Evolutionary conservation across 2,797 vertebrate species (phyloP), one percentile per base, ranked within the genome.

Genomic region (Myotis planiceps): DNA sequence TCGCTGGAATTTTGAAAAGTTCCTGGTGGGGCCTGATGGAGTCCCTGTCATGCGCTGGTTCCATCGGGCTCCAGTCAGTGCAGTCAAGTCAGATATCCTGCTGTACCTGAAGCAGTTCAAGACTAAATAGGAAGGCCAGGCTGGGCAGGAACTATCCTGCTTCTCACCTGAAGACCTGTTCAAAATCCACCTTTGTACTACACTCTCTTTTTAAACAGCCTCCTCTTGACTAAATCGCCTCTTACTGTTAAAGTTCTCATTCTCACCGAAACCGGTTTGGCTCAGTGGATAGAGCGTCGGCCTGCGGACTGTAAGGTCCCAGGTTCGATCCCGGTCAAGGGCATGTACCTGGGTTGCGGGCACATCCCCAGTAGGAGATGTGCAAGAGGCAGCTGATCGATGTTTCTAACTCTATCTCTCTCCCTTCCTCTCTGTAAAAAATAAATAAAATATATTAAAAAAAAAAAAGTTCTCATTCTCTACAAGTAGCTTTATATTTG

Each of bases 1-100:
- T 97, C 99, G 99, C 97, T 99, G 99, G 99, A 99, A 99, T 98
- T 99, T 99, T 0, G 99, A 99, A 95, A 99, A 99, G 98, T 99
- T 99, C 96, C 98, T 99, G 92, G 99, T 99, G 92, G 99, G 99
- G 14, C 98, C 99, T 0, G 94, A 99, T 0, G 99, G 99, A 0
- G 98, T 99, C 97, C 99, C 99, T 0, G 68, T 99, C 96, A 99
- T 98, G 99, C 99, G 99, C 92, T 99, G 99, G 99, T 98, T 98
- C 95, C 99, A 99, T 1, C 94, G 91, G 0, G 92, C 99, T 92
- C 97, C 97, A 0, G 65, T 99, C 0, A 97, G 98, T 0, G 85
- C 63, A 0, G 98, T 99, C 92, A 99, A 98, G 93, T 97, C 95
- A 0, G 98, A 99, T 94, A 98, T 99, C 92, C 2, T 95, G 0